Base-by-base conservation (phyloP, 2,888 invertebrate species). In the Meloe dianella region DNA sequence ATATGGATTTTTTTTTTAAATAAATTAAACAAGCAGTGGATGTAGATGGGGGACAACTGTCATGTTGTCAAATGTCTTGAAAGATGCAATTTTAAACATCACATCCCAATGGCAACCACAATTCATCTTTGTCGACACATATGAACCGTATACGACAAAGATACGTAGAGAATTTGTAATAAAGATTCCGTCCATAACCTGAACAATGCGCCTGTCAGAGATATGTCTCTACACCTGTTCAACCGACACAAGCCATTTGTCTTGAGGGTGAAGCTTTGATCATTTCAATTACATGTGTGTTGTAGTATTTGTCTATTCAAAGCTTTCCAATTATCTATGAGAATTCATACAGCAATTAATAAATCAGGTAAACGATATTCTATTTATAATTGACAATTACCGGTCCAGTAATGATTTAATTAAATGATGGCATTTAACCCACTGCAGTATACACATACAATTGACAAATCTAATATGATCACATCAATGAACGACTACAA, bases 151-250 rank as follows among this genome's bases (percentile, higher is more conserved):
- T 57, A 58, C 58, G 67, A 67, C 72, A 66, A 63, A 66, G 70
- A 72, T 72, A 72, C 68, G 71, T 59, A 57, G 70, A 66, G 73
- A 73, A 73, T 73, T 71, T 71, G 71, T 67, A 73, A 73, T 73
- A 73, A 71, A 73, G 73, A 69, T 70, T 69, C 73, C 71, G 68
- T 67, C 69, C 66, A 71, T 73, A 64, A 71, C 73, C 71, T 63
- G 71, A 66, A 71, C 71, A 73, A 71, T 70, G 67, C 71, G 73
- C 69, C 66, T 71, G 73, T 71, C 71, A 73, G 67, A 69, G 51
- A 51, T 22, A 8, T 17, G n/a, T 68, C 59, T 67, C 70, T 71
- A 70, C 71, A 71, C 70, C 71, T 73, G 73, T 71, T 71, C 70
- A 60, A 61, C 66, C 65, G 70, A 68, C 70, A 66, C 64, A 54